Conservation (phyloP, 2,797 vertebrate genomes). For the Pipistrellus pygmaeus region DNA sequence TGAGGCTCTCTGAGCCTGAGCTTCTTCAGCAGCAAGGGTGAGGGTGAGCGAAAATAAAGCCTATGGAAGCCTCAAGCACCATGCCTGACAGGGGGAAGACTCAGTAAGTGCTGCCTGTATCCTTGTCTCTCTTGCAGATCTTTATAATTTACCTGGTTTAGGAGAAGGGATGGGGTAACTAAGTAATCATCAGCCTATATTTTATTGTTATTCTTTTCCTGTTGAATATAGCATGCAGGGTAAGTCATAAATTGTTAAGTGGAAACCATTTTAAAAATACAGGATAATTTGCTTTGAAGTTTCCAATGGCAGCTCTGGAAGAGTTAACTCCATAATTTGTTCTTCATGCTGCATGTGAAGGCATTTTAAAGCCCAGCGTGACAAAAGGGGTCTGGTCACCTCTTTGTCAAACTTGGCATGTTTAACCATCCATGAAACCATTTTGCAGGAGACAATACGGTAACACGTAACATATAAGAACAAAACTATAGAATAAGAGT, state of each 20-base stretch:
- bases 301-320: neutral
- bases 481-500: neutral
- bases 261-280: neutral
- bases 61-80: neutral
- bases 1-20: neutral
- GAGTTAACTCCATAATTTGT: neutral
- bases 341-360: neutral
- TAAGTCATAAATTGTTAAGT: neutral
- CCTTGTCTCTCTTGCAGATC: neutral
- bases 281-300: constrained; percentile 30
- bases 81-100: neutral
- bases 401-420: neutral
- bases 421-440: neutral
- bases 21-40: neutral
- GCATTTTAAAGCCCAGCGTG: neutral
- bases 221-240: neutral
- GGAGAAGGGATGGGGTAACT: neutral
- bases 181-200: neutral
- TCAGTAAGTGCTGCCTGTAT: neutral
- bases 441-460: neutral
- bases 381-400: neutral
- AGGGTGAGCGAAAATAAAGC: neutral
- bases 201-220: neutral
- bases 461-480: neutral
- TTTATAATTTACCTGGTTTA: neutral